phyloP scores from a whole-genome alignment of 1,140 invertebrate genomes.

The Procambarus virginalis region DNA sequence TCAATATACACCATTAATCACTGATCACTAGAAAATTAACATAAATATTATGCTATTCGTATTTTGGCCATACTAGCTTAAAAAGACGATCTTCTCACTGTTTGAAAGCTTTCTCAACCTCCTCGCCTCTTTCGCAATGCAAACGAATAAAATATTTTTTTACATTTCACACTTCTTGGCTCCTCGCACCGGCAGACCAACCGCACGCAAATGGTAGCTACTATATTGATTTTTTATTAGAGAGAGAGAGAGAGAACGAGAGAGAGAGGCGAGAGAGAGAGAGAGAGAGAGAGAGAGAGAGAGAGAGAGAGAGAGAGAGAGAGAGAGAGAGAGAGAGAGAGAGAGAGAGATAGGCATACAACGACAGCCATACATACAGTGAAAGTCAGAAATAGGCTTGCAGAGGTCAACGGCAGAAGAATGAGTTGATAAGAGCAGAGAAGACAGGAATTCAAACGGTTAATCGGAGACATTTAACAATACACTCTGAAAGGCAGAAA shows the following conservation, averaged over 20 bases:
- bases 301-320: conserved; percentile 19
- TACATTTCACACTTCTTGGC: too few relatives aligned
- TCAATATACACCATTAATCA: too few relatives aligned
- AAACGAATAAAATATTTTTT: too few relatives aligned
- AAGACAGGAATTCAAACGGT: not conserved
- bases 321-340: conserved; percentile 3
- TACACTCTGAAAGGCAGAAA: too few relatives aligned
- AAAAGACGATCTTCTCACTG: too few relatives aligned
- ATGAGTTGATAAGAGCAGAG: not conserved
- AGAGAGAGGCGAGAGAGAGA: not conserved
- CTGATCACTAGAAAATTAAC: too few relatives aligned
- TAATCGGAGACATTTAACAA: not conserved
- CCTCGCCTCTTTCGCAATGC: too few relatives aligned
- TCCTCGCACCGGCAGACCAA: too few relatives aligned
- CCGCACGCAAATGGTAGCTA: too few relatives aligned
- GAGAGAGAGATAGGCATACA: conserved; percentile 17
- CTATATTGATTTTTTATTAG: not conserved
- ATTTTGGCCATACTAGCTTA: too few relatives aligned
- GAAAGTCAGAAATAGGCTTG: not conserved
- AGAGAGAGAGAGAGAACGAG: conserved; percentile 33
- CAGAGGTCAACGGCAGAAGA: not conserved
- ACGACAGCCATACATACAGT: not conserved
- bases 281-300: conserved; percentile 31
- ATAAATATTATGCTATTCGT: too few relatives aligned
- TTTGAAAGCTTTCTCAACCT: too few relatives aligned